Evolutionary conservation across 2,888 invertebrate genomes (phyloP).

Genomic region (Tuberolachnus salignus): DNA sequence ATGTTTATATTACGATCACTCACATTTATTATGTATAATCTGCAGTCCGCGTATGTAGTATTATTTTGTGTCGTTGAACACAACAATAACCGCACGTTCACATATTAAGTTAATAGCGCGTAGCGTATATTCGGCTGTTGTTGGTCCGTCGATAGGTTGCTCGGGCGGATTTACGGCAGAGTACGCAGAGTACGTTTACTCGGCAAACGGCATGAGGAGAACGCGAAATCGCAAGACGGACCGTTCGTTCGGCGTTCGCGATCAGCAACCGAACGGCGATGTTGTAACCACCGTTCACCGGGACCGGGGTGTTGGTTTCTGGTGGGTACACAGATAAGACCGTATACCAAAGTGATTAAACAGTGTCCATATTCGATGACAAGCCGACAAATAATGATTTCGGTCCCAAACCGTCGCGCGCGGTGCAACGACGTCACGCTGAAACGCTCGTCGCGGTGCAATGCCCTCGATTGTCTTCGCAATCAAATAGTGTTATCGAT

Average conservation of each 20-base stretch:
- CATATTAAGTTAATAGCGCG: not conserved
- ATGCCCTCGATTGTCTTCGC: too few species aligned
- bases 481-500: too few species aligned
- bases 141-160: not conserved
- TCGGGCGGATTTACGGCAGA: too few species aligned
- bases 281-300: not conserved
- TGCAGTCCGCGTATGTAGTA: not conserved
- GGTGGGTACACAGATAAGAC: not conserved
- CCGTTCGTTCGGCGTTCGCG: slow-evolving; percentile 9
- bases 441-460: too few species aligned
- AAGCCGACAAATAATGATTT: too few species aligned
- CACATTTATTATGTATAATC: not conserved
- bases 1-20: not conserved
- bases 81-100: not conserved
- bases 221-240: not conserved
- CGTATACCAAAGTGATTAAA: not conserved
- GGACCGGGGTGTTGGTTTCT: not conserved
- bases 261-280: too few species aligned
- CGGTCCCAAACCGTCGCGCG: too few species aligned
- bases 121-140: not conserved
- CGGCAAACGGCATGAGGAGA: not conserved
- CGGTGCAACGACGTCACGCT: too few species aligned
- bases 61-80: not conserved
- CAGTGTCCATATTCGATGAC: too few species aligned
- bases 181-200: not conserved